Base-by-base conservation (phyloP, 2,888 invertebrate species). In the Antitype chi region DNA sequence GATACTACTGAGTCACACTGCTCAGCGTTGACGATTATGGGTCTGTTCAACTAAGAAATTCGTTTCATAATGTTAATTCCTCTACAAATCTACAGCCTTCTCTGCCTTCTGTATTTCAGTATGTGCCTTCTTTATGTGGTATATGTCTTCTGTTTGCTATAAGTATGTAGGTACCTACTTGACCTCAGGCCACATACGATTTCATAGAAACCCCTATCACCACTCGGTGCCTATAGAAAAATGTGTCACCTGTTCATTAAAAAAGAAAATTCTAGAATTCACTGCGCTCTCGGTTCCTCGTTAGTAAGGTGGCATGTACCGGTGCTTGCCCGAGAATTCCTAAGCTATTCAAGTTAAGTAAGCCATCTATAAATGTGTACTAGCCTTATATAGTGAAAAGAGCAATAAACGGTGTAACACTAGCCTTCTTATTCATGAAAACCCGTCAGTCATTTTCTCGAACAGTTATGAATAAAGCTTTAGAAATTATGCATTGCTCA, bases 401-500 rank as follows among this genome's bases (percentile, higher is more conserved):
- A 72, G 85, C 43, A 69, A 76, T 85, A 82, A 81, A 72, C 71
- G 47, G 60, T 76, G 85, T 85, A 76, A 81, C 77, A 82, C 82
- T 82, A 69, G 76, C 82, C 82, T 85, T 76, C 76, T 66, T 81
- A 76, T 81, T 81, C 71, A 81, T 85, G 85, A 85, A 82, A 82
- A 85, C 82, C 60, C 67, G 85, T 72, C 82, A 76, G 67, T 85
- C 62, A 84, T 83, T 66, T 82, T 71, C 83, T 78, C 63, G 53
- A n/a, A 82, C 71, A 64, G 68, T 81, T 85, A 60, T 64, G 67
- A 81, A 84, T 84, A 43, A 67, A 52, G 49, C 59, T 79, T 68
- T 59, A n/a, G 59, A 63, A 70, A 55, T 67, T 75, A 62, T 62
- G 80, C 43, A 25, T 72, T 60, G 52, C 32, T 80, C 59, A 57